These are phyloP conservation scores for Brevimyrus niger DNA, from an alignment of 2,113 vertebrate species.

Conservation along the genomic window DNA sequence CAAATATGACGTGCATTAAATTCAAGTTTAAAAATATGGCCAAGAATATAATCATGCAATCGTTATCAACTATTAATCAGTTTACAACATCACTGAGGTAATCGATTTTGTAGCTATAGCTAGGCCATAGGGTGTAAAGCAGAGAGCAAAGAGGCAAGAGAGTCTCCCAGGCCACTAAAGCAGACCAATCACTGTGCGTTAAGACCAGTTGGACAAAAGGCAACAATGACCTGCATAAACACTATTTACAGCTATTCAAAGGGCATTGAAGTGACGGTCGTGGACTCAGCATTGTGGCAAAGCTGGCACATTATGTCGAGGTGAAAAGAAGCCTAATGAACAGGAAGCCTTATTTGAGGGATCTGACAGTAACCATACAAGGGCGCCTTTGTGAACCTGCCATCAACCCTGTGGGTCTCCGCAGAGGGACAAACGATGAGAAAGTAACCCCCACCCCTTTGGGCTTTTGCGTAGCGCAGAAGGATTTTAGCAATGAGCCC, in stretches of 20 bases:
- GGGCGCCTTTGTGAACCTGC: constrained; percentile 89
- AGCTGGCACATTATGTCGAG: constrained; percentile 87
- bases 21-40: not conserved
- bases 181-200: constrained; percentile 96
- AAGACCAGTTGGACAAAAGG: constrained; percentile 91
- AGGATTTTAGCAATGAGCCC: constrained; percentile 49
- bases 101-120: not conserved
- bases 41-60: not conserved
- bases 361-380: constrained; percentile 98
- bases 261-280: constrained; percentile 98
- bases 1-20: not conserved
- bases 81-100: not conserved
- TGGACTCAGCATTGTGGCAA: constrained; percentile 90
- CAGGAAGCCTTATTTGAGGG: constrained; percentile 96
- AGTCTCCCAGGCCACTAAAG: constrained; percentile 86
- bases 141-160: constrained; percentile 29
- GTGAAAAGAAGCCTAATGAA: constrained; percentile 98
- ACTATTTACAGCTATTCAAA: constrained; percentile 99
- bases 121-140: not conserved
- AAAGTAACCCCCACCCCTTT: constrained; percentile 68
- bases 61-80: not conserved
- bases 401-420: constrained; percentile 97
- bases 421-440: constrained; percentile 97
- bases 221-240: constrained; percentile 99
- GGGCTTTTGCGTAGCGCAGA: constrained; percentile 53